A percentile compares a stretch with the other conserved stretches of the same genome.
phyloP scores from a whole-genome alignment of 2,888 invertebrate genomes.

The Heteropelma amictum region DNA sequence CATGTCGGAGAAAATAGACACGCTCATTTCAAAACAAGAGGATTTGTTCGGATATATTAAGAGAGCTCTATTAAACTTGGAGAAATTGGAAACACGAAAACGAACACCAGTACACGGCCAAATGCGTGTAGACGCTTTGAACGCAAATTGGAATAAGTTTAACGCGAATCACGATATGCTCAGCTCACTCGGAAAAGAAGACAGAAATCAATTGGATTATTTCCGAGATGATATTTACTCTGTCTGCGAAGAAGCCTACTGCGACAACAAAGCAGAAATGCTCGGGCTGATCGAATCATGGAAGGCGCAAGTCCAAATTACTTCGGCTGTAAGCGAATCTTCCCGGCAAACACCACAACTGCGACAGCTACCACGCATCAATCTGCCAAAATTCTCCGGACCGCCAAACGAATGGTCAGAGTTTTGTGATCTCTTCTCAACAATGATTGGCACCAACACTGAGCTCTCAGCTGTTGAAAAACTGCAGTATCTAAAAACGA shows the following conservation, averaged over 20 bases:
- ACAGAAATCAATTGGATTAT: neutral
- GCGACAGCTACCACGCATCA: constrained; percentile 28
- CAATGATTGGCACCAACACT: constrained; percentile 10
- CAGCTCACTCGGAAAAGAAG: neutral
- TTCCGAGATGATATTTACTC: neutral
- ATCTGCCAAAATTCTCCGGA: constrained; percentile 30
- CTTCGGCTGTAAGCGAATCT: neutral
- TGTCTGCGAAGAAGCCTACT: neutral
- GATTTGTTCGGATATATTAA: neutral
- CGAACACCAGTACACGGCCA: neutral
- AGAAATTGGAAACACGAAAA: constrained; percentile 1
- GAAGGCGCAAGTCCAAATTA: neutral
- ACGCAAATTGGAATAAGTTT: constrained; percentile 7
- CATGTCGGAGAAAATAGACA: constrained; percentile 5
- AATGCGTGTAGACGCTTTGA: neutral
- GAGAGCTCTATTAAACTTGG: neutral
- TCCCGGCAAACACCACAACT: neutral
- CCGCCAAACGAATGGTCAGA: constrained; percentile 30
- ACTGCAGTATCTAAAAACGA: constrained; percentile 45
- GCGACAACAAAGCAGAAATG: constrained; percentile 5
- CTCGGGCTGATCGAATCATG: neutral
- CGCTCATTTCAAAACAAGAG: neutral
- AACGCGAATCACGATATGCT: neutral
- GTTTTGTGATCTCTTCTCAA: constrained; percentile 44
- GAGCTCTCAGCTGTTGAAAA: constrained; percentile 44